These are phyloP conservation scores for Leontocebus nigricollis DNA, from an alignment of 2,797 vertebrate species.

Conservation along the genomic window DNA sequence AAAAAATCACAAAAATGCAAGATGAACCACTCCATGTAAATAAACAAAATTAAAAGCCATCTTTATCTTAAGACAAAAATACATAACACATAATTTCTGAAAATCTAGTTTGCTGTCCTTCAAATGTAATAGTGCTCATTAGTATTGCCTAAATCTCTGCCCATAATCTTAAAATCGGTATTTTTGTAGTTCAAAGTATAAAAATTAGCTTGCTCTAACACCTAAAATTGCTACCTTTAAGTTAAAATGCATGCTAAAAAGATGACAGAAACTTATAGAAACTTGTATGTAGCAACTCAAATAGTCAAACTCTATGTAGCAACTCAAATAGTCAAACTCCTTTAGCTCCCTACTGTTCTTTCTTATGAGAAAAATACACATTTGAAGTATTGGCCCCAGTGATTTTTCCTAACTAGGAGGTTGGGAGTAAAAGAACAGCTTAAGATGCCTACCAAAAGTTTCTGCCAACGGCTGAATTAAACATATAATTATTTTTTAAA, in stretches of 20 bases:
- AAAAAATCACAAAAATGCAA: slow-evolving; percentile 64
- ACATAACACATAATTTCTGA: slow-evolving; percentile 47
- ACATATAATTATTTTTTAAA: slow-evolving; percentile 28
- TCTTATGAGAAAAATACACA: neutral
- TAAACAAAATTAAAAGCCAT: slow-evolving; percentile 54
- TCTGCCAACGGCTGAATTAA: slow-evolving; percentile 30
- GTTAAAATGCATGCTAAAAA: slow-evolving; percentile 19
- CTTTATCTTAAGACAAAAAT: slow-evolving; percentile 57
- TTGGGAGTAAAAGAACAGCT: neutral
- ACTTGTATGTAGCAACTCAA: neutral
- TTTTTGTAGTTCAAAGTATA: slow-evolving; percentile 28
- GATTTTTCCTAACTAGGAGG: neutral
- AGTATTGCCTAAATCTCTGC: slow-evolving; percentile 7
- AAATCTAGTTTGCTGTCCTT: slow-evolving; percentile 17
- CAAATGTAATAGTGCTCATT: neutral
- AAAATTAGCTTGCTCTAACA: neutral
- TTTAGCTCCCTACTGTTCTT: neutral
- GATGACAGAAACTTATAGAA: neutral
- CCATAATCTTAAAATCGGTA: slow-evolving; percentile 25
- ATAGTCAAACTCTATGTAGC: neutral
- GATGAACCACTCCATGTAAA: slow-evolving; percentile 69
- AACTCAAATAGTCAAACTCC: slow-evolving; percentile 43
- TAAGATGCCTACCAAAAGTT: slow-evolving; percentile 25
- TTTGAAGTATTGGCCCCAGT: neutral
- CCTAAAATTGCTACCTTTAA: slow-evolving; percentile 16